A percentile compares a stretch with the other conserved stretches of the same genome.
Evolutionary conservation across 1,140 invertebrate species (phyloP).

Genomic region (Diprion similis): DNA sequence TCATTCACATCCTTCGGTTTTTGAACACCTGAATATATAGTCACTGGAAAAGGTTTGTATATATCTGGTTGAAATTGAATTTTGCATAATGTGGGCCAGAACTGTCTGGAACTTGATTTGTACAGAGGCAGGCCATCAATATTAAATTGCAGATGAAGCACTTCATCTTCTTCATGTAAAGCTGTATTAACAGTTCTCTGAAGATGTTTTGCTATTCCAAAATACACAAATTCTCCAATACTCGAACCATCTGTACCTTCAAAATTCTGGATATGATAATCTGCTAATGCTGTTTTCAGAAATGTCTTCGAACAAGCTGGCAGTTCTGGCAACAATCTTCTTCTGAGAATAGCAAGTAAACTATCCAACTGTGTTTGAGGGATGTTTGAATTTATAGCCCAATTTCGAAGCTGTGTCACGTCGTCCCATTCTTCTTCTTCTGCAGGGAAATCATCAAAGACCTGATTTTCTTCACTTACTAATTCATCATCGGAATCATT

Average conservation of each 20-base stretch:
- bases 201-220: slow-evolving; percentile 14
- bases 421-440: background rate
- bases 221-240: slow-evolving; percentile 15
- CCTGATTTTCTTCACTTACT: background rate
- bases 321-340: slow-evolving; percentile 6
- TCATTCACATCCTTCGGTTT: slow-evolving; percentile 13
- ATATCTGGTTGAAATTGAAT: slow-evolving; percentile 15
- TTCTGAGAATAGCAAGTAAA: background rate
- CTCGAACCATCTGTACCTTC: background rate
- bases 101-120: slow-evolving; percentile 6
- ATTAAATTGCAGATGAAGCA: slow-evolving; percentile 11
- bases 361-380: slow-evolving; percentile 7
- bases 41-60: slow-evolving; percentile 18
- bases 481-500: no score
- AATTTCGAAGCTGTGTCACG: slow-evolving; percentile 3
- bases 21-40: slow-evolving; percentile 16
- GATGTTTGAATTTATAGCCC: slow-evolving; percentile 11
- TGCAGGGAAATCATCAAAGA: background rate
- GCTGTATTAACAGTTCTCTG: background rate
- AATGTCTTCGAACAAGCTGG: slow-evolving; percentile 17
- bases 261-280: slow-evolving; percentile 11
- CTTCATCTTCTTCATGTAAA: slow-evolving; percentile 8
- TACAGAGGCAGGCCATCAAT: slow-evolving; percentile 22
- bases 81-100: slow-evolving; percentile 22
- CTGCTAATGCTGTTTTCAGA: background rate